These are phyloP conservation scores for Pseudochaenichthys georgianus DNA, from an alignment of 2,797 vertebrate species.

Conservation along the genomic window DNA sequence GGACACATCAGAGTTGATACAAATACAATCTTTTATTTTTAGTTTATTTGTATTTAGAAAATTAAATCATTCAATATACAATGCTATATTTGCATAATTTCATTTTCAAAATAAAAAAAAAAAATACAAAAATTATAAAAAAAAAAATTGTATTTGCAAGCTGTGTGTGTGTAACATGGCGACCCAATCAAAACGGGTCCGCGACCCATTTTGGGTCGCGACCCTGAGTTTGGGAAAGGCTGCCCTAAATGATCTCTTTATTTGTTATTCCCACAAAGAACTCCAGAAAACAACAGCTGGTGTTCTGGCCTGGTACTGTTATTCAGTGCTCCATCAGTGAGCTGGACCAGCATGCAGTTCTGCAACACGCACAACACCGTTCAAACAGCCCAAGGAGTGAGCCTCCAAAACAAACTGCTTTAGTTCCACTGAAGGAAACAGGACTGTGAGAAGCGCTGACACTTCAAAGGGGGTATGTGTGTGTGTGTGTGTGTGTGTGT, in stretches of 20 bases:
- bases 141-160: too few relatives aligned
- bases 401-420: constrained; percentile 31
- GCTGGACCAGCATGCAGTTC: background rate
- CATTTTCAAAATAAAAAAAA: too few relatives aligned
- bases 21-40: too few relatives aligned
- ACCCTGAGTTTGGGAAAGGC: too few relatives aligned
- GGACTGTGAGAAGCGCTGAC: background rate
- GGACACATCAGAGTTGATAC: too few relatives aligned
- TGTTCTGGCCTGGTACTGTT: background rate
- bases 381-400: constrained; percentile 11
- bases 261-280: constrained; percentile 11
- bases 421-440: constrained; percentile 28
- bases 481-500: background rate
- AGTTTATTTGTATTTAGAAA: too few relatives aligned
- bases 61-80: too few relatives aligned
- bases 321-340: constrained; percentile 18
- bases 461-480: constrained; percentile 20
- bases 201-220: too few relatives aligned
- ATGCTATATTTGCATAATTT: too few relatives aligned
- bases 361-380: constrained; percentile 1
- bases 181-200: too few relatives aligned
- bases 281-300: constrained; percentile 28
- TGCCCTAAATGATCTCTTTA: background rate
- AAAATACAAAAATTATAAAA: too few relatives aligned
- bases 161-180: too few relatives aligned